These are phyloP conservation scores for Scaeva pyrastri DNA, from an alignment of 2,888 invertebrate genomes.

Conservation along the genomic window DNA sequence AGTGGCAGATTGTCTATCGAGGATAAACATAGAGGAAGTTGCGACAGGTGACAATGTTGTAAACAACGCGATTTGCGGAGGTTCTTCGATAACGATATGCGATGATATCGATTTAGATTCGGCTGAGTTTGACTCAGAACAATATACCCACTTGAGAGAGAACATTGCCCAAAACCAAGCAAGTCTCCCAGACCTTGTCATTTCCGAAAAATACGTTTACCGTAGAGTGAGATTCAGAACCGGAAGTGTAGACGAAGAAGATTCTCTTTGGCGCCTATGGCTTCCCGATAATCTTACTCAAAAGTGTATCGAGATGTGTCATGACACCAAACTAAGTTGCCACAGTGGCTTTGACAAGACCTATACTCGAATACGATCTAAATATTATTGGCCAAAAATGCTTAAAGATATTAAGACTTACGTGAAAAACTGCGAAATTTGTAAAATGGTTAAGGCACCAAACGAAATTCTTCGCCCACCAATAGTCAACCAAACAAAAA, in stretches of 20 bases:
- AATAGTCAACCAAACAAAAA: neutral
- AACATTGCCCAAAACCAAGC: too few species aligned
- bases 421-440: neutral
- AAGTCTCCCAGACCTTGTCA: neutral
- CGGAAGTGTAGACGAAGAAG: neutral
- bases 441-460: conserved; percentile 7
- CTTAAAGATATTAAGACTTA: neutral
- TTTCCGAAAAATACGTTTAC: neutral
- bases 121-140: neutral
- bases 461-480: conserved; percentile 10
- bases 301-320: neutral
- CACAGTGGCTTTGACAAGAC: conserved; percentile 15
- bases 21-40: neutral
- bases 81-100: neutral
- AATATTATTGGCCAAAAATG: conserved; percentile 8
- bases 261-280: neutral
- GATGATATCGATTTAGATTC: neutral
- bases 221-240: too few species aligned
- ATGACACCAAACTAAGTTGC: neutral
- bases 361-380: neutral
- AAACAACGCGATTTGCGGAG: neutral
- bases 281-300: neutral
- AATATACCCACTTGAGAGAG: neutral
- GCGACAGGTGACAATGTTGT: neutral
- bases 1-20: too few species aligned